A percentile compares a stretch with the other conserved stretches of the same genome.
These are phyloP conservation scores for Prietella phreatophila DNA, from an alignment of 2,113 vertebrate genomes.

Conservation along the genomic window DNA sequence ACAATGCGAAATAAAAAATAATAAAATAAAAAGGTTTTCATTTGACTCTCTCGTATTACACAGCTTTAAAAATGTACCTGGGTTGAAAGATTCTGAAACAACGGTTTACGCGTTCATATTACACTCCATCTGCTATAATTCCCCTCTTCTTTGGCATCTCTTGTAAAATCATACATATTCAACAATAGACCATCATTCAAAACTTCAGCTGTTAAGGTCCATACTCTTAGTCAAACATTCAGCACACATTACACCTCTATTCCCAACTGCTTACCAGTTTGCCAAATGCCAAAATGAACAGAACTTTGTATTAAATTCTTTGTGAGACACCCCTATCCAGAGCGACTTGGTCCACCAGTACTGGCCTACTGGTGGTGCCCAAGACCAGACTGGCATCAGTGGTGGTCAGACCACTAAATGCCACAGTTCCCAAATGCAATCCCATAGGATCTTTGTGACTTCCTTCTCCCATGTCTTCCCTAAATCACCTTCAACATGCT, in stretches of 20 bases:
- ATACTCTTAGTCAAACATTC: not conserved
- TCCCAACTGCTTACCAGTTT: not conserved
- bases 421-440: not conserved
- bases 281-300: no score
- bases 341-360: not conserved
- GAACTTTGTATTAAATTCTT: no score
- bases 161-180: not conserved
- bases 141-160: not conserved
- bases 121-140: not conserved
- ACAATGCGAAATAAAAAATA: not conserved
- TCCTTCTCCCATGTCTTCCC: not conserved
- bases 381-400: not conserved
- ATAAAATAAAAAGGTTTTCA: not conserved
- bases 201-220: not conserved
- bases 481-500: not conserved
- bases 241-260: not conserved
- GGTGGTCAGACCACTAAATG: not conserved
- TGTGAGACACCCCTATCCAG: no score
- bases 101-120: not conserved
- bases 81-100: not conserved
- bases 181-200: not conserved
- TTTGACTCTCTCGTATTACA: not conserved
- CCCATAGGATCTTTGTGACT: not conserved
- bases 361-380: not conserved
- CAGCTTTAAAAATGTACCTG: not conserved